These are phyloP conservation scores for Ageneiosus marmoratus DNA, from an alignment of 2,113 vertebrate species.

Conservation along the genomic window DNA sequence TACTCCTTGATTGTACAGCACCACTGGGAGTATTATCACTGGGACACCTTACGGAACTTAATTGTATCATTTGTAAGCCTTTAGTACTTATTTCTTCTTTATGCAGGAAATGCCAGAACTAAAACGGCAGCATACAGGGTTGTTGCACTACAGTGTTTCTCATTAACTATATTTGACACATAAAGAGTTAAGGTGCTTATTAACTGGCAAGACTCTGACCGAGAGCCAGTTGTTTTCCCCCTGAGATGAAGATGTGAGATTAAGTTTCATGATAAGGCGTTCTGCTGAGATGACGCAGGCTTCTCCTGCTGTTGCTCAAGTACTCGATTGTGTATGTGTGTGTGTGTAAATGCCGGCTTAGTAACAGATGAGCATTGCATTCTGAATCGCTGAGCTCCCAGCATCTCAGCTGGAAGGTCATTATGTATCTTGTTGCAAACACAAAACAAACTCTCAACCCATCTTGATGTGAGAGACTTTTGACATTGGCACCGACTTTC, in stretches of 20 bases:
- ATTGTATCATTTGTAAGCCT: not conserved
- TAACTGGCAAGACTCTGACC: not conserved
- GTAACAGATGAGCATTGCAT: conserved; percentile 9
- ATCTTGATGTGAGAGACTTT: not conserved
- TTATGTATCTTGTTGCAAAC: conserved; percentile 13
- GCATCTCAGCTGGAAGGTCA: conserved; percentile 13
- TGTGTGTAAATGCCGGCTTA: not conserved
- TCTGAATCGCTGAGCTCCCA: conserved; percentile 1
- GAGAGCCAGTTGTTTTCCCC: not conserved
- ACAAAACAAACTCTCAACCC: conserved; percentile 21
- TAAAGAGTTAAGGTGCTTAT: too few relatives aligned
- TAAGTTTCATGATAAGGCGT: not conserved
- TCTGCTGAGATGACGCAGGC: not conserved
- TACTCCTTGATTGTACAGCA: conserved; percentile 20
- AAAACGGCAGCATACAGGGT: not conserved
- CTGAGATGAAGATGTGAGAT: not conserved
- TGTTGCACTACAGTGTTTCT: not conserved
- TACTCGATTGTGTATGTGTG: not conserved
- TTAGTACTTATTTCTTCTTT: not conserved
- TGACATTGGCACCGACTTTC: not conserved
- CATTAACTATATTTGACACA: not conserved
- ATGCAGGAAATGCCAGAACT: not conserved
- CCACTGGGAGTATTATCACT: conserved; percentile 5
- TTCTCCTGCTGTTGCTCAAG: not conserved
- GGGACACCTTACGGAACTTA: not conserved